These are phyloP conservation scores for Serranus cabrilla DNA, from an alignment of 2,797 vertebrate species.

Conservation along the genomic window DNA sequence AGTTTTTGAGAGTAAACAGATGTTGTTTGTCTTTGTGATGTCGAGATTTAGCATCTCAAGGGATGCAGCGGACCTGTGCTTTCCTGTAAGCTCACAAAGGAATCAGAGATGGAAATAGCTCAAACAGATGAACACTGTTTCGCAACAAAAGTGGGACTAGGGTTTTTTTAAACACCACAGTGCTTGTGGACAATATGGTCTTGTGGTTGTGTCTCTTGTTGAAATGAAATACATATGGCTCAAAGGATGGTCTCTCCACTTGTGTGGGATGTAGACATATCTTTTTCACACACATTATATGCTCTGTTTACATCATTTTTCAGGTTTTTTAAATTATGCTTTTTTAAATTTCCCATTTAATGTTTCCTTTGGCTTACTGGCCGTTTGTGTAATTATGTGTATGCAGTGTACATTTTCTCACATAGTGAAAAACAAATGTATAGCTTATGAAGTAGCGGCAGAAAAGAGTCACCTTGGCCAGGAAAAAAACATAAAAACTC, in stretches of 20 bases:
- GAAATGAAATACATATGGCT: conserved; percentile 39
- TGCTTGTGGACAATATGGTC: conserved; percentile 55
- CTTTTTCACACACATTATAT: conserved; percentile 8
- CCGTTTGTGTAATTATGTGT: not conserved
- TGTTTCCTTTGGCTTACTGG: not conserved
- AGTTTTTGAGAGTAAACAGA: conserved; percentile 86
- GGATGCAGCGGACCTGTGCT: conserved; percentile 77
- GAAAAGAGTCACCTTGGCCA: too few species aligned
- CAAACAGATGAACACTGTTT: conserved; percentile 72
- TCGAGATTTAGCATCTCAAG: conserved; percentile 84
- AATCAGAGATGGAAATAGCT: conserved; percentile 74
- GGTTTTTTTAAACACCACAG: conserved; percentile 16
- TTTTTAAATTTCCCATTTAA: not conserved
- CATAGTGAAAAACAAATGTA: too few species aligned
- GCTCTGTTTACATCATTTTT: conserved; percentile 18
- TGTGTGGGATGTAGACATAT: conserved; percentile 21
- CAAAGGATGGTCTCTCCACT: conserved; percentile 24
- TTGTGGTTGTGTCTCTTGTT: conserved; percentile 36
- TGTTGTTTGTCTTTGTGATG: conserved; percentile 87
- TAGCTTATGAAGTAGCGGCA: too few species aligned
- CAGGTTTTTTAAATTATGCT: conserved; percentile 1
- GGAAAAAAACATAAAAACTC: too few species aligned
- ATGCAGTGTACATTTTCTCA: too few species aligned
- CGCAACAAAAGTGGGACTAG: conserved; percentile 58
- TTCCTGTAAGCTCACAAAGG: conserved; percentile 79